These are phyloP conservation scores for Ibycter americanus DNA, from an alignment of 2,797 vertebrate species.

Conservation along the genomic window DNA sequence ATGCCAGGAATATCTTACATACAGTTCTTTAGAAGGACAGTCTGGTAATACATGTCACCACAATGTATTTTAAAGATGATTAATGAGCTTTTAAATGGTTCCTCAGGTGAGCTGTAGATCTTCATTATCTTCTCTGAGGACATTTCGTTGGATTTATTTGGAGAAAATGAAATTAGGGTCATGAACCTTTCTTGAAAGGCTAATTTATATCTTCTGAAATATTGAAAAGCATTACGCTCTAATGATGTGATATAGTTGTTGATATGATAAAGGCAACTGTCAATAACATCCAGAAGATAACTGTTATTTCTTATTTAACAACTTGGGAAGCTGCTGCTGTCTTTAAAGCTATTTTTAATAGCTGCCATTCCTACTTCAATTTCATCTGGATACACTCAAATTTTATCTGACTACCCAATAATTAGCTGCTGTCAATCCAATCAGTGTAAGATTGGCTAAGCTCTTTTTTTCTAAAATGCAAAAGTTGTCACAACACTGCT, in stretches of 20 bases:
- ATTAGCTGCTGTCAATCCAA: conserved; percentile 57
- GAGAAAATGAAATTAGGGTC: conserved; percentile 56
- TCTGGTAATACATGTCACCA: conserved; percentile 63
- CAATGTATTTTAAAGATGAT: conserved; percentile 72
- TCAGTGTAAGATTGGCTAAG: conserved; percentile 39
- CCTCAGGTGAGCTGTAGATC: conserved; percentile 55
- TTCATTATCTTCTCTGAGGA: conserved; percentile 52
- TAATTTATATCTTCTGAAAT: conserved; percentile 50
- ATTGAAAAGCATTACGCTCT: conserved; percentile 13
- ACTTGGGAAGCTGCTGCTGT: conserved; percentile 19
- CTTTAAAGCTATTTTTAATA: conserved; percentile 54
- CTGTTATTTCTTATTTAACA: conserved; percentile 52
- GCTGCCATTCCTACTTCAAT: neutral
- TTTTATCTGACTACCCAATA: conserved; percentile 61
- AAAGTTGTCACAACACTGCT: conserved; percentile 39
- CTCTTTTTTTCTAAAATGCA: conserved; percentile 35
- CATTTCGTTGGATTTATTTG: conserved; percentile 59
- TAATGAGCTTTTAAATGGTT: conserved; percentile 73
- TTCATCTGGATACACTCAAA: conserved; percentile 36
- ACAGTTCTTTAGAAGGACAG: conserved; percentile 60
- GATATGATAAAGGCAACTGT: conserved; percentile 30
- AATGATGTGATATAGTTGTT: conserved; percentile 37
- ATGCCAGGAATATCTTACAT: conserved; percentile 78
- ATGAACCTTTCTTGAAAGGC: conserved; percentile 47
- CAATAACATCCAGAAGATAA: conserved; percentile 37